Conservation (phyloP, 2,797 vertebrate species). For the Paguma larvata region DNA sequence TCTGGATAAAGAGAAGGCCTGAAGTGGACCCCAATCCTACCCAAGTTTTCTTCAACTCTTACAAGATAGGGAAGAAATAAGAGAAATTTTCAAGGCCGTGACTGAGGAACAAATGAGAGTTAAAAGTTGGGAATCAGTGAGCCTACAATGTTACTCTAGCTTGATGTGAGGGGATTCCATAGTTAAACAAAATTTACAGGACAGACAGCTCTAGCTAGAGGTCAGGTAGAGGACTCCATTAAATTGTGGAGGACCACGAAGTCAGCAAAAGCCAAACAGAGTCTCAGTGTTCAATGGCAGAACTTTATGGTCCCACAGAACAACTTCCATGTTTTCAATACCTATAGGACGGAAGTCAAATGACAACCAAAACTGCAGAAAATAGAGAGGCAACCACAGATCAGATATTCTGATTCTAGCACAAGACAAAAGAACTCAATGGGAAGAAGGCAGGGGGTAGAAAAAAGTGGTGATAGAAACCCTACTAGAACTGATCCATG, state of each 20-base stretch:
- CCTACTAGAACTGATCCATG: too few relatives aligned
- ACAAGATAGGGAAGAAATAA: not conserved
- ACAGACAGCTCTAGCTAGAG: not conserved
- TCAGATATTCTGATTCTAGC: not conserved
- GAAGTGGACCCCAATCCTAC: too few relatives aligned
- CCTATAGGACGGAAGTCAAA: not conserved
- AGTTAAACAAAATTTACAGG: not conserved
- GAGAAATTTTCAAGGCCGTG: not conserved
- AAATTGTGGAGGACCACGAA: not conserved
- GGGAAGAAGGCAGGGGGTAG: not conserved
- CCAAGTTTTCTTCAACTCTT: not conserved
- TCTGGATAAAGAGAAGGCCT: not conserved
- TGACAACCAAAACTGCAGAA: not conserved
- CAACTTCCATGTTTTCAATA: not conserved
- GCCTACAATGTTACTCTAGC: not conserved
- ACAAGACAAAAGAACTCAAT: not conserved
- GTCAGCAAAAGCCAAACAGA: not conserved
- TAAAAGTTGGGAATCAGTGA: not conserved
- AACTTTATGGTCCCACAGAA: not conserved
- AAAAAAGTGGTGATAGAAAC: not conserved
- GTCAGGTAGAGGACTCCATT: not conserved
- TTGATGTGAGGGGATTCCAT: not conserved
- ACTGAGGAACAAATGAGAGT: not conserved
- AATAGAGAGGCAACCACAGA: not conserved
- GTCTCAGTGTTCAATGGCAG: rapidly evolving